These are phyloP conservation scores for Drosophila acutilabella DNA, from an alignment of 2,888 invertebrate genomes.

Conservation along the genomic window DNA sequence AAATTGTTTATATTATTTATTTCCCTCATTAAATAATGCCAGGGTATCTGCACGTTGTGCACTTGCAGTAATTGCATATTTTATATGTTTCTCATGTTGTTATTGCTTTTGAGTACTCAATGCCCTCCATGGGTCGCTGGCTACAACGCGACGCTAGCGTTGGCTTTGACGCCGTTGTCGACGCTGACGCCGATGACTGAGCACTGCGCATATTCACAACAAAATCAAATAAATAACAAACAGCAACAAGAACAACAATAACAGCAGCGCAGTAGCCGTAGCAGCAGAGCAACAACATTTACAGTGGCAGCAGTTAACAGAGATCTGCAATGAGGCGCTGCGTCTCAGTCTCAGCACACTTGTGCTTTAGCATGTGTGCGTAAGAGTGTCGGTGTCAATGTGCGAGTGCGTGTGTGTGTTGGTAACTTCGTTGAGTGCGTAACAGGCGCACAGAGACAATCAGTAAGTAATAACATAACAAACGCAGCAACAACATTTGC, in stretches of 20 bases:
- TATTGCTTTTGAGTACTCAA: conserved; percentile 63
- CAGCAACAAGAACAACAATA: conserved; percentile 21
- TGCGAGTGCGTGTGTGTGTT: conserved; percentile 66
- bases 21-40: neutral
- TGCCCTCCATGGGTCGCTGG: conserved; percentile 79
- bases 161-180: conserved; percentile 27
- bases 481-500: conserved; percentile 31
- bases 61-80: conserved; percentile 25
- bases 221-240: conserved; percentile 72
- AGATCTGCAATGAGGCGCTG: conserved; percentile 8
- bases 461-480: conserved; percentile 33
- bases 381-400: conserved; percentile 47
- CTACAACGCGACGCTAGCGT: conserved; percentile 50
- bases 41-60: conserved; percentile 29
- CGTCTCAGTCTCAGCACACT: conserved; percentile 21
- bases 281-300: conserved; percentile 12
- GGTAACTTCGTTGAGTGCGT: conserved; percentile 73
- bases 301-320: conserved; percentile 46
- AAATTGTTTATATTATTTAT: too few relatives aligned
- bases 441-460: conserved; percentile 71
- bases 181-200: conserved; percentile 42
- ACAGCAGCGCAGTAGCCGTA: conserved; percentile 11
- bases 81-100: conserved; percentile 44
- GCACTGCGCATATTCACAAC: conserved; percentile 81
- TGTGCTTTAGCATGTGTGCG: conserved; percentile 40